Conservation (phyloP, 2,888 invertebrate species). For the Seira ritae region DNA sequence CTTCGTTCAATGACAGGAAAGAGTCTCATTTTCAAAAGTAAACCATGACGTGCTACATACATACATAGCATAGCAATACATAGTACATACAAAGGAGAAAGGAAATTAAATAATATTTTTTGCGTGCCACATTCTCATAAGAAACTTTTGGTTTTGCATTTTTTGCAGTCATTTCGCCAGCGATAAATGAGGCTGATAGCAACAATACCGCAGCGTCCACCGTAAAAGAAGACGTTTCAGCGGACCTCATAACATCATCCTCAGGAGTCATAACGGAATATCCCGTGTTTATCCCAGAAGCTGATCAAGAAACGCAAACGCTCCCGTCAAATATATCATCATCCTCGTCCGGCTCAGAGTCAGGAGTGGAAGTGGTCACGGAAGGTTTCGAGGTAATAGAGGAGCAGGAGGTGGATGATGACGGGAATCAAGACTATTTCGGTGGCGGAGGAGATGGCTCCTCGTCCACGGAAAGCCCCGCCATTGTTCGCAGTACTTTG, state of each 20-base stretch:
- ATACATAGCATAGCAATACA: no score
- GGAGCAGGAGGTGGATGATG: constrained; percentile 50
- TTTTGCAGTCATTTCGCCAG: neutral
- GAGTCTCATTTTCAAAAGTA: constrained; percentile 8
- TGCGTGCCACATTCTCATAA: neutral
- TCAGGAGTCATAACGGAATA: constrained; percentile 39
- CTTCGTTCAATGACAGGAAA: constrained; percentile 3
- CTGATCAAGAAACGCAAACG: constrained; percentile 41
- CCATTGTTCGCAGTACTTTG: constrained; percentile 43
- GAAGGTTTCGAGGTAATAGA: constrained; percentile 49
- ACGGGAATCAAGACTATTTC: constrained; percentile 2
- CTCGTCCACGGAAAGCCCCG: constrained; percentile 33
- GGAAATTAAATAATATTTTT: constrained; percentile 3
- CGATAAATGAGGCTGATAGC: constrained; percentile 12
- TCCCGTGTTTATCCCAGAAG: constrained; percentile 39
- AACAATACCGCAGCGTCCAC: neutral
- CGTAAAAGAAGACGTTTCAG: constrained; percentile 13
- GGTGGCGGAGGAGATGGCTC: constrained; percentile 22
- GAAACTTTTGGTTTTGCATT: neutral
- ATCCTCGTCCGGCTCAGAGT: neutral
- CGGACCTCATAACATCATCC: neutral
- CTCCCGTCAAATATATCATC: neutral
- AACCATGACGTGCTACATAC: constrained; percentile 1
- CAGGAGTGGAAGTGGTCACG: constrained; percentile 29
- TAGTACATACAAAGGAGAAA: neutral